These are phyloP conservation scores for Plecturocebus donacophilus DNA, from an alignment of 2,113 vertebrate species.

Conservation along the genomic window DNA sequence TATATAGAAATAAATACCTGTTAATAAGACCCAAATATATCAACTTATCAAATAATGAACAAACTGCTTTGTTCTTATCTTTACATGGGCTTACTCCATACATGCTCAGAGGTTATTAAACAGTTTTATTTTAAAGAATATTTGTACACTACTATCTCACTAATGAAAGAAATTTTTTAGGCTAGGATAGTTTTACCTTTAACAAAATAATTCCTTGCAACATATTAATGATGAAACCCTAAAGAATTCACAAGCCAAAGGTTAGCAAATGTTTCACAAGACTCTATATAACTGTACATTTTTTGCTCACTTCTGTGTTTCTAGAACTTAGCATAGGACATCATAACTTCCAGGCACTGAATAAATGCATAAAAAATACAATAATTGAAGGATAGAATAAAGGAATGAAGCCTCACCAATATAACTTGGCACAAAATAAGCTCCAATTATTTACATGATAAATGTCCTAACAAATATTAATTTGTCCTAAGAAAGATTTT, in stretches of 20 bases:
- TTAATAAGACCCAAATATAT: neutral
- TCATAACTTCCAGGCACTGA: neutral
- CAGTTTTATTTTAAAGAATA: neutral
- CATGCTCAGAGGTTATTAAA: neutral
- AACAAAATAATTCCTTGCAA: neutral
- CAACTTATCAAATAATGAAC: neutral
- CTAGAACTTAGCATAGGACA: neutral
- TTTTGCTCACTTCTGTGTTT: neutral
- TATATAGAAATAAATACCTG: neutral
- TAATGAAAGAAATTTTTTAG: neutral
- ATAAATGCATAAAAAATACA: neutral
- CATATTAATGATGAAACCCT: neutral
- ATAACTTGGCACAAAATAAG: neutral
- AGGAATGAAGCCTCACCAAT: neutral
- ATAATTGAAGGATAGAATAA: neutral
- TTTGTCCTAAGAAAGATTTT: neutral
- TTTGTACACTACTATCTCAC: neutral
- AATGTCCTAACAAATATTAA: neutral
- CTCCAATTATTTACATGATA: neutral
- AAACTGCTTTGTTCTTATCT: neutral
- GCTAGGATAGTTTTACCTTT: neutral
- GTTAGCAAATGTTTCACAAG: neutral
- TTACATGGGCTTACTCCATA: neutral
- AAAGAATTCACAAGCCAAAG: neutral
- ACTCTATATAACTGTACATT: neutral